phyloP scores from a whole-genome alignment of 2,888 invertebrate genomes.

The Drosophila picticornis region DNA sequence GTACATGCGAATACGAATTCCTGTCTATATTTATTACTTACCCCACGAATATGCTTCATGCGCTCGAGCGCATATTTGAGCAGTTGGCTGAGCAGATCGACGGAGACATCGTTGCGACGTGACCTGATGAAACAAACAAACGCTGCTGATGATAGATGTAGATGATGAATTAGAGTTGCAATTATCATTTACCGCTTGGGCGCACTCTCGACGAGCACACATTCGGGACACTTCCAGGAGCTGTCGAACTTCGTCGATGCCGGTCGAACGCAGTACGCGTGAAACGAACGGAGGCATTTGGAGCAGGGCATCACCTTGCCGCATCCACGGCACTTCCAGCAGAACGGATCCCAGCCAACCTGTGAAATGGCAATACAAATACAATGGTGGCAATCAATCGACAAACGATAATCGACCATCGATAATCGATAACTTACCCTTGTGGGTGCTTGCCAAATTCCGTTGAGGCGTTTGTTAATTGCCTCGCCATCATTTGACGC shows the following conservation, averaged over 20 bases:
- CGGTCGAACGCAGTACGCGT: slow-evolving; percentile 90
- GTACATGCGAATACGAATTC: neutral
- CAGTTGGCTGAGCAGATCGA: slow-evolving; percentile 90
- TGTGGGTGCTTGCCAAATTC: slow-evolving; percentile 76
- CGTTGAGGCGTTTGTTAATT: slow-evolving; percentile 55
- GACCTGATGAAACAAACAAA: slow-evolving; percentile 52
- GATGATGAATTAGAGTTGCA: neutral
- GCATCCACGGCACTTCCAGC: slow-evolving; percentile 96
- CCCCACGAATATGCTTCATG: slow-evolving; percentile 93
- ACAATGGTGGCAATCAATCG: neutral
- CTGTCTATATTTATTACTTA: slow-evolving; percentile 85
- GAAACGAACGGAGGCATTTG: slow-evolving; percentile 94
- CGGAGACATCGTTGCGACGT: slow-evolving; percentile 78
- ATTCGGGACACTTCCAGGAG: slow-evolving; percentile 95
- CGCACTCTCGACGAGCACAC: slow-evolving; percentile 88
- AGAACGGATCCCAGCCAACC: slow-evolving; percentile 90
- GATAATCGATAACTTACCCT: slow-evolving; percentile 60
- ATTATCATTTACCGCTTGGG: slow-evolving; percentile 76
- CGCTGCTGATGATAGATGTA: neutral
- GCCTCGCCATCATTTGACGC: slow-evolving; percentile 33
- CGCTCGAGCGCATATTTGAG: slow-evolving; percentile 92
- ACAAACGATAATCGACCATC: neutral
- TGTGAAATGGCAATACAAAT: slow-evolving; percentile 57
- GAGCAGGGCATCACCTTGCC: slow-evolving; percentile 89
- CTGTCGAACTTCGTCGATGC: slow-evolving; percentile 85